A percentile compares a stretch with the other conserved stretches of the same genome.
phyloP scores from a whole-genome alignment of 1,140 invertebrate genomes.

The Diuraphis noxia region DNA sequence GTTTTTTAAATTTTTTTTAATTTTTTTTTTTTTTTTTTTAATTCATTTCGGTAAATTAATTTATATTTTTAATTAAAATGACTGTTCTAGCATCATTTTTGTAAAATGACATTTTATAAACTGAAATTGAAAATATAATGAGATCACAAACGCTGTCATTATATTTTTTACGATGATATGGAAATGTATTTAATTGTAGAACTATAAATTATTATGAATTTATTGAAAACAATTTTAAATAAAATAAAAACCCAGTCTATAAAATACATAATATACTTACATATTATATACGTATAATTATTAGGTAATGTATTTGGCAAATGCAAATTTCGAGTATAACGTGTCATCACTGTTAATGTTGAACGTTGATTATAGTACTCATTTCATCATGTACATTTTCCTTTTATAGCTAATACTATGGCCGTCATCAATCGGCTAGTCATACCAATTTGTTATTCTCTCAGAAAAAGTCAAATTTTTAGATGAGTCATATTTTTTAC shows the following conservation, averaged over 20 bases:
- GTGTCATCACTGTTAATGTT: background rate
- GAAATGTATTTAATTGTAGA: background rate
- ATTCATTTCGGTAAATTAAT: background rate
- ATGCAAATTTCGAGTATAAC: background rate
- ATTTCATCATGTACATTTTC: background rate
- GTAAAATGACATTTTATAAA: background rate
- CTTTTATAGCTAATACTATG: background rate
- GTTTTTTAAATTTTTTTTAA: background rate
- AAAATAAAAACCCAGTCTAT: background rate
- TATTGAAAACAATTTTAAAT: background rate
- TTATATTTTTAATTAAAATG: background rate
- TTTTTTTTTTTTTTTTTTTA: background rate
- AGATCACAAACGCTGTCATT: background rate
- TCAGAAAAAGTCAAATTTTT: too few species aligned
- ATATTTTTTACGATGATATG: background rate
- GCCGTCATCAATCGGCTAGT: too few species aligned
- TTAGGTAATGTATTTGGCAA: background rate
- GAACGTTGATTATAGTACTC: background rate
- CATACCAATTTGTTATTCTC: too few species aligned
- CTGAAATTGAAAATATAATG: background rate
- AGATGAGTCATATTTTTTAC: background rate
- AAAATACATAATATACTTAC: too few species aligned
- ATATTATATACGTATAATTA: too few species aligned
- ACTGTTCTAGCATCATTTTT: background rate
- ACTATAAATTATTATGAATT: background rate